Conservation (phyloP, 2,888 invertebrate genomes). For the Taenaris catops region DNA sequence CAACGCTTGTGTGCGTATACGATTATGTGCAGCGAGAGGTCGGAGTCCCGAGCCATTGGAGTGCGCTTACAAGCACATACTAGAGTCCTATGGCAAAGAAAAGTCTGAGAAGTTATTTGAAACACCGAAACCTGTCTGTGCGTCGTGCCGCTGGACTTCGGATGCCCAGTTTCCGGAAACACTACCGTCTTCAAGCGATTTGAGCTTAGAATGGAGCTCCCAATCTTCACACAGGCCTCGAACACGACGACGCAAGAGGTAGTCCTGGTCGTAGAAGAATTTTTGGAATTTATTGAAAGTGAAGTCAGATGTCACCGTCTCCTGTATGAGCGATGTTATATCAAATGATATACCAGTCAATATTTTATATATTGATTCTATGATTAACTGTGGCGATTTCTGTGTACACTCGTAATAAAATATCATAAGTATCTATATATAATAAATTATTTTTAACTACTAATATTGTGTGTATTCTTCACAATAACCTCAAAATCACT, state of each 20-base stretch:
- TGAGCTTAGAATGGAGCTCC: slow-evolving; percentile 69
- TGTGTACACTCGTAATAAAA: no score
- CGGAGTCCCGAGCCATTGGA: slow-evolving; percentile 61
- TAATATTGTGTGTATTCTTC: background rate
- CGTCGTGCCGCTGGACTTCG: slow-evolving; percentile 70
- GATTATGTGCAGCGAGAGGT: slow-evolving; percentile 60
- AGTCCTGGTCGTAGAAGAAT: slow-evolving; percentile 25
- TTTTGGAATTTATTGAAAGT: slow-evolving; percentile 13
- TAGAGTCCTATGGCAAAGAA: slow-evolving; percentile 56
- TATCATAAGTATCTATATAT: slow-evolving; percentile 7
- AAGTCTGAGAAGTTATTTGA: slow-evolving; percentile 44
- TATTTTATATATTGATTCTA: slow-evolving; percentile 11
- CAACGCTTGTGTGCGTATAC: slow-evolving; percentile 63
- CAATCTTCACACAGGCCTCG: slow-evolving; percentile 54
- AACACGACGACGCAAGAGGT: slow-evolving; percentile 60
- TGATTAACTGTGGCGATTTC: slow-evolving; percentile 2
- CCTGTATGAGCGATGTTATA: slow-evolving; percentile 5
- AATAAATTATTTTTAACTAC: slow-evolving; percentile 14
- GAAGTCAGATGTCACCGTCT: slow-evolving; percentile 10
- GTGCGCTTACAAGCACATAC: slow-evolving; percentile 72
- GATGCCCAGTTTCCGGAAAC: slow-evolving; percentile 71
- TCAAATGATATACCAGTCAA: slow-evolving; percentile 14
- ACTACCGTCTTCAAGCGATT: slow-evolving; percentile 62
- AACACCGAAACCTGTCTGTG: slow-evolving; percentile 52
- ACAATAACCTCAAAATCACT: no score